A percentile compares a stretch with the other conserved stretches of the same genome.
These are phyloP conservation scores for Nomada fucata DNA, from an alignment of 2,888 invertebrate species.

Conservation along the genomic window DNA sequence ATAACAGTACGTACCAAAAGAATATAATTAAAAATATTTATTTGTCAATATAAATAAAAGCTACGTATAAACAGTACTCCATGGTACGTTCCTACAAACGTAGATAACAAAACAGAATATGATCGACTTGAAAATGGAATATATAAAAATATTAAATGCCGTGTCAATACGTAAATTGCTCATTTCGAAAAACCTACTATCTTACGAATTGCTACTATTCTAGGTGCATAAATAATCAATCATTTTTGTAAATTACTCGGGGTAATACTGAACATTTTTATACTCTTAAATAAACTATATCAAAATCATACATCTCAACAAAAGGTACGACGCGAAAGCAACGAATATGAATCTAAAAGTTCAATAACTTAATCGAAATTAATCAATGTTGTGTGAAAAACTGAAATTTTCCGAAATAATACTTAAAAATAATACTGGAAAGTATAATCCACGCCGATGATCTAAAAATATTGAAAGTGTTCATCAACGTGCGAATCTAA, in stretches of 20 bases:
- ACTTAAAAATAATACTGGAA: background rate
- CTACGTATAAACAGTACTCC: background rate
- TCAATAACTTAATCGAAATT: background rate
- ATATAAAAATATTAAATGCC: slow-evolving; percentile 1
- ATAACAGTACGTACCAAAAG: background rate
- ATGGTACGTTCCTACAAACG: background rate
- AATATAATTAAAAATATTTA: background rate
- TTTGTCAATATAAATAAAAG: slow-evolving; percentile 19
- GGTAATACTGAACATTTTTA: background rate
- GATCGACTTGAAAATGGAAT: background rate
- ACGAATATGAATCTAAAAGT: background rate
- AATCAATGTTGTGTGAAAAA: background rate
- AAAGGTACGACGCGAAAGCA: background rate
- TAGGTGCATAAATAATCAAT: background rate
- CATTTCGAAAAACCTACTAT: background rate
- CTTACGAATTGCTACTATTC: background rate
- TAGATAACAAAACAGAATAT: background rate
- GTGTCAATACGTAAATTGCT: background rate
- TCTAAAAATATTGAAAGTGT: slow-evolving; percentile 14
- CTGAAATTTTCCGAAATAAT: background rate
- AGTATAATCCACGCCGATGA: background rate
- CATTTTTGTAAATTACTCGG: background rate
- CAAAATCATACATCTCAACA: background rate
- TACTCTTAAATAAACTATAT: background rate
- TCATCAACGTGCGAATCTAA: background rate